Percentiles rank a stretch among this genome's conserved stretches.
Conservation (phyloP, 2,888 invertebrate genomes). For the Meganola albula region DNA sequence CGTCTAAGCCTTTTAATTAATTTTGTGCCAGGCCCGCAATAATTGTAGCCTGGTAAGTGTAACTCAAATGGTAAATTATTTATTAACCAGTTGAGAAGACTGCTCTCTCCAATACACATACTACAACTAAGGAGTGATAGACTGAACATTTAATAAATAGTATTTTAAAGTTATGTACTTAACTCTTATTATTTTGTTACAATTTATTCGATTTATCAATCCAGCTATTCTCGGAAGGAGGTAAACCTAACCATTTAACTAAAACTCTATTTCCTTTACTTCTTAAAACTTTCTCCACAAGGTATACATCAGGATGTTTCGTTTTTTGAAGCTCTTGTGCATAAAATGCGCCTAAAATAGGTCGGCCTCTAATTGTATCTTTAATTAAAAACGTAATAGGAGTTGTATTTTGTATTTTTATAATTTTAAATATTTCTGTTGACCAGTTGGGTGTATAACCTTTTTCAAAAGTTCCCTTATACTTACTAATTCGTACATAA, state of each 20-base stretch:
- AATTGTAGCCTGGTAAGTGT: slow-evolving; percentile 30
- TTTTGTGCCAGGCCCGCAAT: slow-evolving; percentile 29
- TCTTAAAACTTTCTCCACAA: slow-evolving; percentile 14
- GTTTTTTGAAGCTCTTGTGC: slow-evolving; percentile 17
- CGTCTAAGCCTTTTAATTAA: slow-evolving; percentile 31
- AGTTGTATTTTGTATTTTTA: slow-evolving; percentile 13
- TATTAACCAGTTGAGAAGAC: slow-evolving; percentile 9
- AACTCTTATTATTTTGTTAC: neutral
- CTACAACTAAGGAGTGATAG: slow-evolving; percentile 1
- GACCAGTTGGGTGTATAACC: slow-evolving; percentile 20
- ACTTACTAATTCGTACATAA: slow-evolving; percentile 17
- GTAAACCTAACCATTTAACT: slow-evolving; percentile 15
- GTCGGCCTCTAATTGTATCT: slow-evolving; percentile 9
- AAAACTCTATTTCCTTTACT: slow-evolving; percentile 6
- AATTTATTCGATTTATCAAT: slow-evolving; percentile 9
- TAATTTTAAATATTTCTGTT: slow-evolving; percentile 21
- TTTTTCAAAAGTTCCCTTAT: slow-evolving; percentile 14
- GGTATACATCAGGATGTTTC: slow-evolving; percentile 9
- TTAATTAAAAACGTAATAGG: slow-evolving; percentile 16
- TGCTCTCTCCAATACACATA: slow-evolving; percentile 5
- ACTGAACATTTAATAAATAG: neutral
- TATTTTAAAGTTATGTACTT: neutral
- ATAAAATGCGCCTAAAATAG: slow-evolving; percentile 16
- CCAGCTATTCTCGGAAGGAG: slow-evolving; percentile 12
- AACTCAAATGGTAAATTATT: slow-evolving; percentile 17